phyloP scores from a whole-genome alignment of 2,797 vertebrate genomes.

The Chelon auratus region DNA sequence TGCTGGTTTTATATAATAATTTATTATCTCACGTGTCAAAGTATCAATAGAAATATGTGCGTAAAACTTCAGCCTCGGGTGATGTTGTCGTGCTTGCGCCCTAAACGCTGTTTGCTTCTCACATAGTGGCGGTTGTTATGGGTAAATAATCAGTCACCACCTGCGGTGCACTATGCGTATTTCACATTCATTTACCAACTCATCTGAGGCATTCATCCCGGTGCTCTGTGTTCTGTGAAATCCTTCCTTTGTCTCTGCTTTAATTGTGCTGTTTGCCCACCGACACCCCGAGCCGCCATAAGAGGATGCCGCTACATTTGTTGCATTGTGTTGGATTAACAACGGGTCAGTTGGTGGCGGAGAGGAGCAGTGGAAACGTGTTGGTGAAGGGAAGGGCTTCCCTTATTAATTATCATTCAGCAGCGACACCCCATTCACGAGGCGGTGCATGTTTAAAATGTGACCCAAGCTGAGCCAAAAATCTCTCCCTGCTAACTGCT shows the following conservation, averaged over 20 bases:
- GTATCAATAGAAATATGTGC: slow-evolving; percentile 4
- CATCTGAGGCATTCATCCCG: slow-evolving; percentile 25
- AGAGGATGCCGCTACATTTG: slow-evolving; percentile 77
- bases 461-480: slow-evolving; percentile 17
- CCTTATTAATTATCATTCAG: slow-evolving; percentile 64
- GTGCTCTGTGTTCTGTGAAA: slow-evolving; percentile 43
- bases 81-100: too few species aligned
- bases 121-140: slow-evolving; percentile 29
- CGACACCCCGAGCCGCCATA: slow-evolving; percentile 73
- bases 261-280: slow-evolving; percentile 80
- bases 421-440: slow-evolving; percentile 33
- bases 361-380: slow-evolving; percentile 70
- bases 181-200: slow-evolving; percentile 45
- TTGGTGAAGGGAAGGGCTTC: slow-evolving; percentile 54
- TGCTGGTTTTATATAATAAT: neutral
- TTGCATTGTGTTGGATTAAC: slow-evolving; percentile 79
- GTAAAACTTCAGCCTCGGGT: slow-evolving; percentile 30
- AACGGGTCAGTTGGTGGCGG: slow-evolving; percentile 79
- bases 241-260: slow-evolving; percentile 71
- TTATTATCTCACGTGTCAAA: neutral
- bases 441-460: slow-evolving; percentile 44
- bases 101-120: too few species aligned
- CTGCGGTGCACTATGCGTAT: slow-evolving; percentile 49
- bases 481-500: slow-evolving; percentile 13
- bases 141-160: slow-evolving; percentile 65